Conservation (phyloP, 1,140 invertebrate species). For the Heliothis virescens region DNA sequence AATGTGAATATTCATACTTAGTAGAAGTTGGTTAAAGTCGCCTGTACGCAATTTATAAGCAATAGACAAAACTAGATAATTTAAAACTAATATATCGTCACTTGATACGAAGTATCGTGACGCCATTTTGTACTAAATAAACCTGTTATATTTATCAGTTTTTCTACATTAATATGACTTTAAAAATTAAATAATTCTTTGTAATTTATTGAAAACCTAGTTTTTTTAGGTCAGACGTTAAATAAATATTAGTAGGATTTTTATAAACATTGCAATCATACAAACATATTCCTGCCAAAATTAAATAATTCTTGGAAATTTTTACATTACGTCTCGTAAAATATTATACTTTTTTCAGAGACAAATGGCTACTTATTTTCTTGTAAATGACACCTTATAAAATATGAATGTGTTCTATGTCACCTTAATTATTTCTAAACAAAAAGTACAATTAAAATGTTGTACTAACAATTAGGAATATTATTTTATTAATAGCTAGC, state of each 20-base stretch:
- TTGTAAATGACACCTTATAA: background rate
- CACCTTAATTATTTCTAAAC: too few relatives aligned
- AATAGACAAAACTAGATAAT: slow-evolving; percentile 61
- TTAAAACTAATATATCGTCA: slow-evolving; percentile 22
- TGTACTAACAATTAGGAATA: too few relatives aligned
- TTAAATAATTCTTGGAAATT: background rate
- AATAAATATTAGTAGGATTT: slow-evolving; percentile 2
- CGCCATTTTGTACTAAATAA: too few relatives aligned
- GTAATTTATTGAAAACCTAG: slow-evolving; percentile 13
- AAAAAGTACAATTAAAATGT: too few relatives aligned
- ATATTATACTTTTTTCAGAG: slow-evolving; percentile 5
- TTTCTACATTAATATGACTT: too few relatives aligned
- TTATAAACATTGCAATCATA: slow-evolving; percentile 34
- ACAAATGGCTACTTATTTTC: background rate
- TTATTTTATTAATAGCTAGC: too few relatives aligned
- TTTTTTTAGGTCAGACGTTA: background rate
- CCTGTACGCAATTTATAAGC: slow-evolving; percentile 67
- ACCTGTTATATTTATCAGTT: too few relatives aligned
- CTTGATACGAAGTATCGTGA: background rate
- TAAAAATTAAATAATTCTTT: background rate
- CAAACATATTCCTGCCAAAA: slow-evolving; percentile 37
- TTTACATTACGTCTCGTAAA: background rate
- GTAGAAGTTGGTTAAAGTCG: slow-evolving; percentile 37
- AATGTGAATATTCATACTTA: slow-evolving; percentile 42
- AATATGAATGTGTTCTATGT: too few relatives aligned